Evolutionary conservation across 2,113 vertebrate species (phyloP).

Genomic region (Phodopus roborovskii): DNA sequence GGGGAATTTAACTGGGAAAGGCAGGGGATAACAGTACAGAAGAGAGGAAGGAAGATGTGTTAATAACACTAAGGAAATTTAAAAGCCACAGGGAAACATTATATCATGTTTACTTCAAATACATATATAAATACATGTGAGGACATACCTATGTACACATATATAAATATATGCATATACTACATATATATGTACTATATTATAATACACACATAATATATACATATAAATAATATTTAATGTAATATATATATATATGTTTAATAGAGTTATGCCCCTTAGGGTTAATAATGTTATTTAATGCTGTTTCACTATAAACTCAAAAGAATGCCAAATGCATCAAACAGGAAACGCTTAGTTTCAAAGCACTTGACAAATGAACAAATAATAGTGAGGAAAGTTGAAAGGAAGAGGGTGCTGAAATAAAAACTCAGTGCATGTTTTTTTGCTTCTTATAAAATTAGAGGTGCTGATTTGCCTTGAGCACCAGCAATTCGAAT

Average conservation of each 20-base stretch:
- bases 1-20: too few species aligned
- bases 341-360: neutral
- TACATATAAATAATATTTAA: neutral
- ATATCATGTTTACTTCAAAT: neutral
- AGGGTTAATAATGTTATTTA: neutral
- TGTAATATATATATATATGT: neutral
- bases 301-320: neutral
- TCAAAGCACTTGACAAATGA: neutral
- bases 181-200: neutral
- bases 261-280: neutral
- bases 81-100: neutral
- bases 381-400: neutral
- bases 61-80: neutral
- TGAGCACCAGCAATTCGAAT: neutral
- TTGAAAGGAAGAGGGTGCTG: neutral
- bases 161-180: neutral
- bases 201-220: neutral
- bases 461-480: neutral
- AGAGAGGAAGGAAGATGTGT: too few species aligned
- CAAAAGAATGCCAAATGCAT: neutral
- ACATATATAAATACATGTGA: neutral
- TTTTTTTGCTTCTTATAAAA: conserved; percentile 12
- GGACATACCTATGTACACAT: neutral
- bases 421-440: neutral
- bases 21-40: neutral